Evolutionary conservation across 2,113 vertebrate genomes (phyloP).

Genomic region (Columba janthina): DNA sequence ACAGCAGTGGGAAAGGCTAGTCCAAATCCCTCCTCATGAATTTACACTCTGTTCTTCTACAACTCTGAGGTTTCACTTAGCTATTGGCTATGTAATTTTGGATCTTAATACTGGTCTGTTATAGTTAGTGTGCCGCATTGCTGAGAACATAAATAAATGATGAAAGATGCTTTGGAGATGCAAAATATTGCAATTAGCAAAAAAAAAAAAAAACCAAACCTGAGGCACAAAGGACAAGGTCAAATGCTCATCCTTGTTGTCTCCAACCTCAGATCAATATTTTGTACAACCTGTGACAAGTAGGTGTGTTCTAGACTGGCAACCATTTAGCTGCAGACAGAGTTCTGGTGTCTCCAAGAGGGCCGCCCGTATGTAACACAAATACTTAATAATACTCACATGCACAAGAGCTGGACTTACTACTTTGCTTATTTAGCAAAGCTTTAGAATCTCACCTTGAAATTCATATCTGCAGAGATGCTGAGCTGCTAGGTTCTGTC

Average conservation of each 20-base stretch:
- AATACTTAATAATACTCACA: background rate
- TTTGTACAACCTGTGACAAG: background rate
- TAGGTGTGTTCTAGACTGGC: background rate
- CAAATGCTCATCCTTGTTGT: background rate
- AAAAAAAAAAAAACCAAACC: background rate
- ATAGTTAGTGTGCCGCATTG: background rate
- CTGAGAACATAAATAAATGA: background rate
- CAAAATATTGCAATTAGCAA: background rate
- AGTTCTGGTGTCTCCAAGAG: background rate
- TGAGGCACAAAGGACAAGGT: background rate
- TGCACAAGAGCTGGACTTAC: background rate
- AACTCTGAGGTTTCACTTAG: background rate
- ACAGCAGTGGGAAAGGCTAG: background rate
- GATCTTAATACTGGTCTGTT: background rate
- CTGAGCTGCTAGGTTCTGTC: background rate
- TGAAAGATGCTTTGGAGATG: background rate
- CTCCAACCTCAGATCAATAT: background rate
- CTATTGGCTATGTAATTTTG: background rate
- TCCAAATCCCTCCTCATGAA: background rate
- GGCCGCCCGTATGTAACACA: background rate
- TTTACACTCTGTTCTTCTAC: background rate
- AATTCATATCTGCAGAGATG: background rate
- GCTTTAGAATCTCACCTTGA: background rate
- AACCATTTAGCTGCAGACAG: background rate
- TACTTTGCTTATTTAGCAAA: conserved; percentile 3